These are phyloP conservation scores for Thecophora atra DNA, from an alignment of 2,888 invertebrate species.

Conservation along the genomic window DNA sequence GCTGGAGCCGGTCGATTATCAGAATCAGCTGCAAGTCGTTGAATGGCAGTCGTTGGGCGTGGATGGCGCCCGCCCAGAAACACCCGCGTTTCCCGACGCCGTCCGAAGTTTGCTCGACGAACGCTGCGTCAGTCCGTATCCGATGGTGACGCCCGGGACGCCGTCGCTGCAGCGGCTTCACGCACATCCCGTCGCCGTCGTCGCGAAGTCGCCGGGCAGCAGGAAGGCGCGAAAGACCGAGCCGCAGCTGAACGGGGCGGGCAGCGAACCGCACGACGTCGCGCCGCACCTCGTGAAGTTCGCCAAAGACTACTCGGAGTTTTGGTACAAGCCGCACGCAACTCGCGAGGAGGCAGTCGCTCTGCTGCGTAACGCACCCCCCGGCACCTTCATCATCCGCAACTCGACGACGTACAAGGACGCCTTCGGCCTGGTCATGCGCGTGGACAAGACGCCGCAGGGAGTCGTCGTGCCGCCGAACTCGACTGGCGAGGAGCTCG, in stretches of 20 bases:
- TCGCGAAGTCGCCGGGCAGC: not conserved
- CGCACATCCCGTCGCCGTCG: not conserved
- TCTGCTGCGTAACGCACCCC: conserved; percentile 83
- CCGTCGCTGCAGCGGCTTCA: conserved; percentile 35
- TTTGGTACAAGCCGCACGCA: conserved; percentile 97
- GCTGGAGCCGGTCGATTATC: conserved; percentile 37
- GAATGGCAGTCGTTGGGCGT: too few relatives aligned
- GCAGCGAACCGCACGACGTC: conserved; percentile 75
- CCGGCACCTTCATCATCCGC: conserved; percentile 95
- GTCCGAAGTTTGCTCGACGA: conserved; percentile 77
- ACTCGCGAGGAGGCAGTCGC: conserved; percentile 94
- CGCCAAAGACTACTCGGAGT: conserved; percentile 92
- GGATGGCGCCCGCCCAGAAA: conserved; percentile 75
- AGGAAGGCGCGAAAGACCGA: not conserved
- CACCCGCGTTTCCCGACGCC: conserved; percentile 90
- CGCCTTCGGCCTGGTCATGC: conserved; percentile 94
- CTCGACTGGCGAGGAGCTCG: conserved; percentile 78
- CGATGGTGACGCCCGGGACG: conserved; percentile 39
- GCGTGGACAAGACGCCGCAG: conserved; percentile 86
- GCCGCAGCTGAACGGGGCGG: not conserved
- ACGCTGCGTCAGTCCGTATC: conserved; percentile 66
- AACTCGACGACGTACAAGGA: conserved; percentile 79
- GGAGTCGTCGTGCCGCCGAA: conserved; percentile 67
- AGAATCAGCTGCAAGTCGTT: conserved; percentile 30
- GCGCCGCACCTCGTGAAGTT: conserved; percentile 83